These are phyloP conservation scores for Aplocera efformata DNA, from an alignment of 2,888 invertebrate genomes.

Conservation along the genomic window DNA sequence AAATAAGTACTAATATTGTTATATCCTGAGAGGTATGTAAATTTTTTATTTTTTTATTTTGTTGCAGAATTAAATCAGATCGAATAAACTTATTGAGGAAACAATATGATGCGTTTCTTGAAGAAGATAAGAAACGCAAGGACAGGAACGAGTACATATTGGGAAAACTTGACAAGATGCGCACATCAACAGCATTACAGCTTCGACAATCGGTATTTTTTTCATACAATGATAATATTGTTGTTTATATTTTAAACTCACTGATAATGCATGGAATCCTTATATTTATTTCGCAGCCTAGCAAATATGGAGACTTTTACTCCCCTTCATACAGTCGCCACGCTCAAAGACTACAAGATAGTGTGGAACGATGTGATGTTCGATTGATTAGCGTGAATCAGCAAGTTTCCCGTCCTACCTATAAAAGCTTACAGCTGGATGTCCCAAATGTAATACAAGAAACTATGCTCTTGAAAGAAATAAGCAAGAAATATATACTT, in stretches of 20 bases:
- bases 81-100: conserved; percentile 61
- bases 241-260: too few relatives aligned
- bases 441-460: conserved; percentile 38
- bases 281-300: conserved; percentile 24
- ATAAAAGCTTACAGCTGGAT: conserved; percentile 26
- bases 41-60: conserved; percentile 1
- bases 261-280: background rate
- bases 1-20: background rate
- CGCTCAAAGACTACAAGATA: conserved; percentile 14
- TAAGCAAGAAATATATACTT: conserved; percentile 66
- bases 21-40: background rate
- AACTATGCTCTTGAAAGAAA: conserved; percentile 49
- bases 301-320: conserved; percentile 11
- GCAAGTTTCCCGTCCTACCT: conserved; percentile 19
- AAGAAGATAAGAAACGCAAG: conserved; percentile 70
- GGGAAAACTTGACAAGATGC: conserved; percentile 66
- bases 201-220: conserved; percentile 40
- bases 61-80: conserved; percentile 59
- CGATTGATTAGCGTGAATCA: conserved; percentile 10
- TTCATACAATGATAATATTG: too few relatives aligned
- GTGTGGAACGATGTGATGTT: conserved; percentile 11
- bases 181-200: conserved; percentile 46
- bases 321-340: conserved; percentile 11
- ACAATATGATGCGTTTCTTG: conserved; percentile 68
- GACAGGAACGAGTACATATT: conserved; percentile 70